phyloP scores from a whole-genome alignment of 2,113 vertebrate genomes.

The Phocoena sinus region DNA sequence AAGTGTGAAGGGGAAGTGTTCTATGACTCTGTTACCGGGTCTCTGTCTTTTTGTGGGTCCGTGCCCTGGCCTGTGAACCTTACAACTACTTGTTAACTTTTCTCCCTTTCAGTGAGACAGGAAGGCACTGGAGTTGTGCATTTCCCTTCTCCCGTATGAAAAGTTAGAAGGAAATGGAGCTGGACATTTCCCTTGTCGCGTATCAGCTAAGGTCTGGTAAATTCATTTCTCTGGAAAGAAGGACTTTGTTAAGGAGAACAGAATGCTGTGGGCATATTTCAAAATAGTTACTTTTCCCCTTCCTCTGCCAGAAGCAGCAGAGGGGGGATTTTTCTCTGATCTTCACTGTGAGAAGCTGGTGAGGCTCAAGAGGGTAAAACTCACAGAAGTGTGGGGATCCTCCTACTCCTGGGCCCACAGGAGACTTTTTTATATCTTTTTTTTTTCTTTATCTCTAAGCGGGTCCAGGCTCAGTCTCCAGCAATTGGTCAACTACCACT shows the following conservation, averaged over 20 bases:
- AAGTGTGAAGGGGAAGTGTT: background rate
- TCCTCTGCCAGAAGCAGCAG: background rate
- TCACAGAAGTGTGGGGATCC: background rate
- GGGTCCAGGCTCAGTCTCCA: background rate
- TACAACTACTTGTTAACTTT: background rate
- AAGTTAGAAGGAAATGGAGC: background rate
- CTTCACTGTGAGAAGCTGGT: background rate
- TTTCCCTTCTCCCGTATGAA: background rate
- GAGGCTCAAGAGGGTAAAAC: background rate
- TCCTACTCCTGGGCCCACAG: background rate
- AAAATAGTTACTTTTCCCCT: background rate
- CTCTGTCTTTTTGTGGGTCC: background rate
- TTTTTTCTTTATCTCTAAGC: background rate
- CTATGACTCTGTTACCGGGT: background rate
- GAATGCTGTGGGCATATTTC: background rate
- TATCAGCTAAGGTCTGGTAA: background rate
- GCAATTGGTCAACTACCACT: background rate
- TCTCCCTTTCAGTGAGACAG: background rate
- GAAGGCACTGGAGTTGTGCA: background rate
- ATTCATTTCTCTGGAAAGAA: background rate
- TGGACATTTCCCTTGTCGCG: background rate
- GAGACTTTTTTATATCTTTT: background rate
- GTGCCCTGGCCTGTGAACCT: background rate
- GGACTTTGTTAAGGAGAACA: background rate
- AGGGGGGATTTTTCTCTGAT: background rate